phyloP scores from a whole-genome alignment of 2,888 invertebrate genomes.

The Tenthredo livida region DNA sequence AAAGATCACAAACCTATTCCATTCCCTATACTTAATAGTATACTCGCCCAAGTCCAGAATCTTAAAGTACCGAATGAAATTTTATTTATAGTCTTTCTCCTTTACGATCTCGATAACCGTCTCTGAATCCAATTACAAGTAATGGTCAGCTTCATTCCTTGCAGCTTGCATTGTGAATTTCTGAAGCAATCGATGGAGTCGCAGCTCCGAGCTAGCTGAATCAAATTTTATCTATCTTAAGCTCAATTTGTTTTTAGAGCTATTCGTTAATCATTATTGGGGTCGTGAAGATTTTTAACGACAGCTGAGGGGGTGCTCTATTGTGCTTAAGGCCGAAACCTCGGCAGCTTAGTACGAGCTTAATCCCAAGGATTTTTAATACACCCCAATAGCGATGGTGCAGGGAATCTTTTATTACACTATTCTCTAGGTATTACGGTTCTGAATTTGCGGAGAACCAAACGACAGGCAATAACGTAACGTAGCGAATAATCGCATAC shows the following conservation, averaged over 20 bases:
- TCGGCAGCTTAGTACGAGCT: neutral
- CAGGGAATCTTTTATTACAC: conserved; percentile 6
- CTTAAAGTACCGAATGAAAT: neutral
- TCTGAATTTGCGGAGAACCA: conserved; percentile 4
- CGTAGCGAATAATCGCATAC: conserved; percentile 46
- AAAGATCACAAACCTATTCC: neutral
- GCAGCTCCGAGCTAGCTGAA: neutral
- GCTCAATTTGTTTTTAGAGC: neutral
- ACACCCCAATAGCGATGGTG: neutral
- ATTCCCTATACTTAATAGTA: neutral
- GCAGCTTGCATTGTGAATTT: neutral
- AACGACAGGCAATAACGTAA: conserved; percentile 32
- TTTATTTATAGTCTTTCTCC: neutral
- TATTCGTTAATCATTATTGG: neutral
- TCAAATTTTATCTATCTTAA: neutral
- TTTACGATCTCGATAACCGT: conserved; percentile 15
- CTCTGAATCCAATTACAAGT: neutral
- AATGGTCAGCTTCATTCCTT: neutral
- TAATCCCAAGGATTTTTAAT: neutral
- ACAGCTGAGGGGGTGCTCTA: neutral
- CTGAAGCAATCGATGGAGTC: neutral
- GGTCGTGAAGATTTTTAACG: neutral
- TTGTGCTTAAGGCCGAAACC: neutral
- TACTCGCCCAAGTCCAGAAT: no score
- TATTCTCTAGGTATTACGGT: conserved; percentile 16